Base-by-base conservation (phyloP, 1,140 invertebrate genomes). In the Cydia strobilella region DNA sequence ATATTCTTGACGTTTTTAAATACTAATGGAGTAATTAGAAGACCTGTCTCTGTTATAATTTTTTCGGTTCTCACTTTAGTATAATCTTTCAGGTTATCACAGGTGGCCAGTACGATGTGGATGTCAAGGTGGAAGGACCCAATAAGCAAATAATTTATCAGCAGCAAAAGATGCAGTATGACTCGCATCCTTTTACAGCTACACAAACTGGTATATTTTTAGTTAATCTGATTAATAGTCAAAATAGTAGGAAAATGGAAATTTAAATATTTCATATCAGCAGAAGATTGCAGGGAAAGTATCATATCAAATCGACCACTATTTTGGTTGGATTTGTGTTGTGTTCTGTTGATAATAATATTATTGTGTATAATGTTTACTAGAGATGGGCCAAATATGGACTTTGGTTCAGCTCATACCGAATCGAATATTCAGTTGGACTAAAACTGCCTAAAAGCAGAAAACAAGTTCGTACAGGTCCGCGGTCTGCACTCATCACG, bases 81-180 rank as follows among this genome's bases (percentile, higher is more conserved):
- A 31, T 15, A 63, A n/a, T 62, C 0, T 74, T 39, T 15, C 86
- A 99, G 98, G 99, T 99, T 31, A 98, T 99, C 2, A 99, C 98
- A 66, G 99, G 99, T 77, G 99, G 99, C 3, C 98, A 99, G 85
- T 99, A 99, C 92, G 99, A 99, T 94, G 99, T 99, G 13, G 99
- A 99, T 93, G 97, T 99, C 51, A 96, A 95, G 75, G 90, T 99
- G 63, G 96, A 97, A 93, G 97, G 96, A 84, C 99, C 99, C 10
- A 96, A 96, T 82, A 96, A 97, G 78, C 95, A 98, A 91, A 94
- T 98, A 23, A 94, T 99, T 48, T 99, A 99, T 93, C 96, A 96
- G 83, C 97, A 98, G 93, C 94, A 97, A 3, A 98, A 98, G 93
- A 97, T 97, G 84, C 98, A 99, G 84, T 99, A 98, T 93, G 98